These are phyloP conservation scores for Pyrgilauda ruficollis DNA, from an alignment of 2,113 vertebrate genomes.

Conservation along the genomic window DNA sequence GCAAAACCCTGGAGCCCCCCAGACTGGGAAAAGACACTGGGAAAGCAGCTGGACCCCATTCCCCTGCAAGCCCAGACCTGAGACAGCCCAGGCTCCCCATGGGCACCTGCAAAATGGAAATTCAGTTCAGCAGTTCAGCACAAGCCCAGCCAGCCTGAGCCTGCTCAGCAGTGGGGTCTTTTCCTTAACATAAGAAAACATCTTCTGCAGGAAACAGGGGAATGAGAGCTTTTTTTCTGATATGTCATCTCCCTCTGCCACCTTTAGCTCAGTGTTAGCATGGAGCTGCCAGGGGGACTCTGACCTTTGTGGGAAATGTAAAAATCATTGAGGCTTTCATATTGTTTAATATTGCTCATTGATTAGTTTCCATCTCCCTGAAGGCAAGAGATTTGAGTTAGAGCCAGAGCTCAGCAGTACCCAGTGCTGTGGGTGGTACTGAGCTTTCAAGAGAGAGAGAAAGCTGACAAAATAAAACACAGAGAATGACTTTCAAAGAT, in stretches of 20 bases:
- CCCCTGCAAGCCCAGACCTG: not conserved
- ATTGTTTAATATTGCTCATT: conserved; percentile 67
- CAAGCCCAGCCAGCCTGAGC: not conserved
- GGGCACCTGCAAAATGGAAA: not conserved
- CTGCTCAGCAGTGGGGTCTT: not conserved
- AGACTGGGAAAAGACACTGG: not conserved
- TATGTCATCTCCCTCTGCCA: not conserved
- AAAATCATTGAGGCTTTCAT: conserved; percentile 48
- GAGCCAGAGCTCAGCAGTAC: conserved; percentile 54
- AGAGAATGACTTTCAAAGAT: not conserved
- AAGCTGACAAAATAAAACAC: conserved; percentile 19
- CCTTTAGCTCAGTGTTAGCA: not conserved
- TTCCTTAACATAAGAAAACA: not conserved
- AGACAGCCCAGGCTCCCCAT: not conserved
- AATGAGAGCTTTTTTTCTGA: not conserved
- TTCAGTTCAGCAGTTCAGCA: not conserved
- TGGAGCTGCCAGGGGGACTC: not conserved
- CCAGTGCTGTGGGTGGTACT: conserved; percentile 33
- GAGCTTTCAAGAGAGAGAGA: conserved; percentile 14
- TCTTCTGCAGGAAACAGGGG: not conserved
- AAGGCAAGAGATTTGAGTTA: conserved; percentile 61
- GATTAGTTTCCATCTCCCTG: conserved; percentile 66
- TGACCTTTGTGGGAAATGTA: conserved; percentile 55
- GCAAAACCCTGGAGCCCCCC: not conserved
- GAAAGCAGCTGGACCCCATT: not conserved